Conservation (phyloP, 2,888 invertebrate species). For the Drosophila buzzatii region DNA sequence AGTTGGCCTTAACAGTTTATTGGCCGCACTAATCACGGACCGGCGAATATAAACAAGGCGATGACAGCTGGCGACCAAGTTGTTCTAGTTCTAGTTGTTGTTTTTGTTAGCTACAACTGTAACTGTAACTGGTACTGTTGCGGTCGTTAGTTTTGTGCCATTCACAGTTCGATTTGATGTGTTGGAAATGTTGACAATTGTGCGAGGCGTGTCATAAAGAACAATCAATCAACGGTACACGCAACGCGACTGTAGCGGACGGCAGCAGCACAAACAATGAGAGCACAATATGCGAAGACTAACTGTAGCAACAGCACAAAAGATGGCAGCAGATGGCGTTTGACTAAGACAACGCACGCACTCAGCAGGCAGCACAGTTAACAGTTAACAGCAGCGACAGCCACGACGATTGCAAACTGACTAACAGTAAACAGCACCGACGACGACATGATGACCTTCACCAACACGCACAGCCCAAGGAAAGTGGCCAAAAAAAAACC, state of each 20-base stretch:
- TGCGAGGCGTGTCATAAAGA: conserved; percentile 52
- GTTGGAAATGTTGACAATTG: conserved; percentile 56
- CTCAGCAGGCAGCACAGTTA: conserved; percentile 11
- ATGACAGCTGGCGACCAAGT: conserved; percentile 49
- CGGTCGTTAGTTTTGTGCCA: conserved; percentile 50
- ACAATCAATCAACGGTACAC: conserved; percentile 66
- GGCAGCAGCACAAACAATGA: conserved; percentile 24
- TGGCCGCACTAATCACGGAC: conserved; percentile 39
- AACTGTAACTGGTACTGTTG: conserved; percentile 37
- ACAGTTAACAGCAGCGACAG: conserved; percentile 44
- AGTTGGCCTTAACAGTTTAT: conserved; percentile 44
- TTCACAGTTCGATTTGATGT: conserved; percentile 67
- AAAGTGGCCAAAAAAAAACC: conserved; percentile 53
- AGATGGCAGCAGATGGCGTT: conserved; percentile 10
- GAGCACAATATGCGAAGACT: conserved; percentile 26
- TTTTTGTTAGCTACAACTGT: conserved; percentile 20
- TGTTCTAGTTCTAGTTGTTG: conserved; percentile 20
- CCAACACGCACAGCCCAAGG: conserved; percentile 69
- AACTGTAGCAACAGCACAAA: conserved; percentile 16
- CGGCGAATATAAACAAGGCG: conserved; percentile 51
- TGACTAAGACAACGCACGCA: conserved; percentile 38
- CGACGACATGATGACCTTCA: conserved; percentile 83
- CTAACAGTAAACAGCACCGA: conserved; percentile 53
- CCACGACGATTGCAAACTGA: conserved; percentile 51
- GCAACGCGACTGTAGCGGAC: conserved; percentile 28